These are phyloP conservation scores for Leptopterna dolabrata DNA, from an alignment of 2,888 invertebrate genomes.

Conservation along the genomic window DNA sequence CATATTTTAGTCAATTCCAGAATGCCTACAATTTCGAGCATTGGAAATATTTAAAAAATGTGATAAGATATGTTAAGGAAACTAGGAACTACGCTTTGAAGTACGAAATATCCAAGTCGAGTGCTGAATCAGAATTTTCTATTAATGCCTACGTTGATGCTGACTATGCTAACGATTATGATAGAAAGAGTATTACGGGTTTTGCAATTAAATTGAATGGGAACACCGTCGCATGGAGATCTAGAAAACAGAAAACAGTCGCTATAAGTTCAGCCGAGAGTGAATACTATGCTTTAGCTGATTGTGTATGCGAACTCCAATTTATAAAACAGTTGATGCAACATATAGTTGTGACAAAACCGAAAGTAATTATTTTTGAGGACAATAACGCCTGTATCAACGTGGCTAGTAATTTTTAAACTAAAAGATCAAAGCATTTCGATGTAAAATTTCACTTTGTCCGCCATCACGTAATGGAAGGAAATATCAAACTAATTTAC, in stretches of 20 bases:
- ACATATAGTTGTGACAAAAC: background rate
- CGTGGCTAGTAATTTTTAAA: background rate
- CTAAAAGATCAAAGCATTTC: conserved; percentile 4
- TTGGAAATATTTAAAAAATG: conserved; percentile 22
- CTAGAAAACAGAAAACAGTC: background rate
- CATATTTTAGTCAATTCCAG: conserved; percentile 22
- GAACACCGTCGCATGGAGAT: background rate
- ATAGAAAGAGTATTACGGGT: background rate
- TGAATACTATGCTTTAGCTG: conserved; percentile 9
- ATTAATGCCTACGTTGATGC: background rate
- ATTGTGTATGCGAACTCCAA: background rate
- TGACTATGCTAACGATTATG: background rate
- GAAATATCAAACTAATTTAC: background rate
- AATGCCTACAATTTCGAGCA: background rate
- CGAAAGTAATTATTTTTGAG: background rate
- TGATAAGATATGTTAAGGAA: background rate
- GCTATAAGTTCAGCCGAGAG: background rate
- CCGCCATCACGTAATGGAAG: background rate
- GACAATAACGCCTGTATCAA: conserved; percentile 16
- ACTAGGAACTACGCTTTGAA: background rate
- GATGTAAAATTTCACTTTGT: conserved; percentile 14
- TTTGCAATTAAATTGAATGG: background rate
- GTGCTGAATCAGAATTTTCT: background rate
- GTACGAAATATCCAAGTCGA: background rate
- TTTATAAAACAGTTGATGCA: background rate